A percentile compares a stretch with the other conserved stretches of the same genome.
These are phyloP conservation scores for Morbakka virulenta DNA, from an alignment of 30 jellyfish, hydroid and myxozoan species.

Conservation along the genomic window DNA sequence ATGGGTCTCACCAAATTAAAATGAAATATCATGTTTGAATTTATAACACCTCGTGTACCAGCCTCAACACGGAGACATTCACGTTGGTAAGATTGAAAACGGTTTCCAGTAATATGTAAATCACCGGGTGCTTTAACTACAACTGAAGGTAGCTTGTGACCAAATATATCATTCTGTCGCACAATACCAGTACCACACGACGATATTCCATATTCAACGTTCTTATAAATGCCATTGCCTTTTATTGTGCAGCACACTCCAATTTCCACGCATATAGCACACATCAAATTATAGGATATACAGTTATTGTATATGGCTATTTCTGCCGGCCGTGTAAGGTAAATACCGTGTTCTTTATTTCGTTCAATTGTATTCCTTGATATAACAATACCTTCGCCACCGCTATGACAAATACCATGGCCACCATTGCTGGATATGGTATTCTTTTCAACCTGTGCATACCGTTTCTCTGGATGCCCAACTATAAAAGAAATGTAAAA, in stretches of 20 bases:
- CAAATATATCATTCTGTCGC: constrained; percentile 63
- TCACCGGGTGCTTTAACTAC: constrained; percentile 56
- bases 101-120: constrained; percentile 59
- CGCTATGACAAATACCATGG: constrained; percentile 72
- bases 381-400: constrained; percentile 85
- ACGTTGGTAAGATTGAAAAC: constrained; percentile 56
- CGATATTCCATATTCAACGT: constrained; percentile 69
- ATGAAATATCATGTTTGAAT: constrained; percentile 54
- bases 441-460: constrained; percentile 79
- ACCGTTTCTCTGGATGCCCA: constrained; percentile 75
- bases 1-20: constrained; percentile 57
- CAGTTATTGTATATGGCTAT: constrained; percentile 52
- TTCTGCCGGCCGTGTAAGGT: constrained; percentile 67
- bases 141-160: constrained; percentile 57
- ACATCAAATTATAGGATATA: constrained; percentile 41
- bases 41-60: constrained; percentile 70
- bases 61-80: constrained; percentile 78
- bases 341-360: constrained; percentile 66
- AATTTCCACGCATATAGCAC: constrained; percentile 59
- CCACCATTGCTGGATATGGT: constrained; percentile 65
- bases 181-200: constrained; percentile 71
- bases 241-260: constrained; percentile 73
- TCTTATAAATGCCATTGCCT: constrained; percentile 86
- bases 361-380: constrained; percentile 59
- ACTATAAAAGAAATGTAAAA: constrained; percentile 21